phyloP scores from a whole-genome alignment of 2,888 invertebrate species.

The Agrotis exclamationis region DNA sequence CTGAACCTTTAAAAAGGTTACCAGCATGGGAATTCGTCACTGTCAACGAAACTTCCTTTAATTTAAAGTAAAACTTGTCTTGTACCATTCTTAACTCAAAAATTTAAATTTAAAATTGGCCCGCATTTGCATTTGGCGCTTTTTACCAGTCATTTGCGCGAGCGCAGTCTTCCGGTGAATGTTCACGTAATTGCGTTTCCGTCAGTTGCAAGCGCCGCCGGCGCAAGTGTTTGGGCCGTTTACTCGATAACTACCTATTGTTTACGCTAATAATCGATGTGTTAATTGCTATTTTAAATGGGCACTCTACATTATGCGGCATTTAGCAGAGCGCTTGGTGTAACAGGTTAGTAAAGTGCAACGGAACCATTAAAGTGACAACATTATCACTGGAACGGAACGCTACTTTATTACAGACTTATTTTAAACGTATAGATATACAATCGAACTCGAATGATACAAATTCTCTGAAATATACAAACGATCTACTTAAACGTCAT shows the following conservation, averaged over 20 bases:
- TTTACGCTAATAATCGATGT: conserved; percentile 65
- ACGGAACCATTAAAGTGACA: conserved; percentile 47
- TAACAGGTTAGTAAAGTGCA: conserved; percentile 45
- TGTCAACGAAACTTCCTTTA: conserved; percentile 50
- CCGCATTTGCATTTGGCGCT: conserved; percentile 61
- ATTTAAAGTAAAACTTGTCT: conserved; percentile 28
- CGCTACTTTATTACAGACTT: conserved; percentile 2
- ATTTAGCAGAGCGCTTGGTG: conserved; percentile 31
- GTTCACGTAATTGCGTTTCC: conserved; percentile 70
- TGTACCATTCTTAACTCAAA: conserved; percentile 42
- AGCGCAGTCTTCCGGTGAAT: conserved; percentile 71
- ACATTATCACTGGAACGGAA: conserved; percentile 34
- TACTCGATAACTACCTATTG: conserved; percentile 67
- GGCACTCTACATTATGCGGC: conserved; percentile 50
- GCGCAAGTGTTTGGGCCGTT: conserved; percentile 63
- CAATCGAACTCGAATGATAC: conserved; percentile 3
- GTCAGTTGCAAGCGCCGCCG: conserved; percentile 62
- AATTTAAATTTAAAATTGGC: conserved; percentile 52
- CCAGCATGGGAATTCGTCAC: conserved; percentile 38
- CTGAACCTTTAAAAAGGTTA: conserved; percentile 20
- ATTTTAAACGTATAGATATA: conserved; percentile 1
- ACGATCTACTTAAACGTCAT: conserved; percentile 36
- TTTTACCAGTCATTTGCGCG: conserved; percentile 59
- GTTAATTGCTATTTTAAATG: conserved; percentile 64
- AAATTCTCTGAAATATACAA: conserved; percentile 22